phyloP scores from a whole-genome alignment of 2,113 vertebrate genomes.

The Arenaria interpres region DNA sequence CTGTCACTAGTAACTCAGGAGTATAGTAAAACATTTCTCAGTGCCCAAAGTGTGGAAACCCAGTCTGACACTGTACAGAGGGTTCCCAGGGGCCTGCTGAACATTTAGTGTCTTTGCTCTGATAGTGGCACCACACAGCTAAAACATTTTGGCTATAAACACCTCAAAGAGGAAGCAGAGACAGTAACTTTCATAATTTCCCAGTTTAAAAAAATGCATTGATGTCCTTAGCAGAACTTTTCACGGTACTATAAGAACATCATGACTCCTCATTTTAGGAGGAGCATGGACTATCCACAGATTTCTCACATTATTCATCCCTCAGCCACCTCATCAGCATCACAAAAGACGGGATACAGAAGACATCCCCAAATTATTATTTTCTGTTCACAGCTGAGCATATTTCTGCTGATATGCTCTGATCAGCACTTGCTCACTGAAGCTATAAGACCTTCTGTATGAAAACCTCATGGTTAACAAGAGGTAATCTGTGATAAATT shows the following conservation, averaged over 20 bases:
- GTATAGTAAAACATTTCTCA: background rate
- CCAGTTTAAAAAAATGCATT: background rate
- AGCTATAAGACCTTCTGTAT: background rate
- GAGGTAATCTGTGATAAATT: slow-evolving; percentile 48
- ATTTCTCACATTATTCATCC: background rate
- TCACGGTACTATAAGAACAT: background rate
- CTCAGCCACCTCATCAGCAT: background rate
- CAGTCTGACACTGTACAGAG: background rate
- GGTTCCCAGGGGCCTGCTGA: background rate
- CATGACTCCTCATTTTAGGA: background rate
- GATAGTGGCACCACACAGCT: background rate
- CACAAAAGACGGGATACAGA: background rate
- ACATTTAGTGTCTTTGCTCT: background rate
- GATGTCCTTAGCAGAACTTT: background rate
- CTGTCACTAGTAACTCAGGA: background rate
- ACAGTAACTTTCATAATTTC: background rate
- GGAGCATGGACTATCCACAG: background rate
- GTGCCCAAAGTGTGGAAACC: background rate
- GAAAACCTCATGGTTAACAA: slow-evolving; percentile 6
- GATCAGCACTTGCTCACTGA: background rate
- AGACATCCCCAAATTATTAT: background rate
- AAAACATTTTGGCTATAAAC: background rate
- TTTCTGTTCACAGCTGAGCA: background rate
- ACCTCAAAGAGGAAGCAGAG: background rate
- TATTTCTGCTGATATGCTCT: background rate